These are phyloP conservation scores for Caerostris extrusa DNA, from an alignment of 1,140 invertebrate species.

Conservation along the genomic window DNA sequence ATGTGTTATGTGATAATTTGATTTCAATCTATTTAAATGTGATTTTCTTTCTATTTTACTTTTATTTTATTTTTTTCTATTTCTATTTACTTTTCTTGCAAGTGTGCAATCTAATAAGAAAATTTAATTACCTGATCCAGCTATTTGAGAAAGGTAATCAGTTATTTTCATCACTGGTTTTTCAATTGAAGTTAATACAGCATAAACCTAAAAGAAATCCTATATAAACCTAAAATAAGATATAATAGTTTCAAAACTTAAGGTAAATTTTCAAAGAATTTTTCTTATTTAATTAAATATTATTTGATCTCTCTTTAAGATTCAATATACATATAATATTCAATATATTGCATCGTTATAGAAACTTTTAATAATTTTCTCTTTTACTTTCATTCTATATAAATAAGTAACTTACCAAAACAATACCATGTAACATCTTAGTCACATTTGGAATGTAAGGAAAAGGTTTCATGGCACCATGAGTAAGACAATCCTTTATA, in stretches of 20 bases:
- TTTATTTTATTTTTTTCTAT: no score
- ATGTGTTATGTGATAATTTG: no score
- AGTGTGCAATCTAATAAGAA: not conserved
- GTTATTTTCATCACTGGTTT: conserved; percentile 27
- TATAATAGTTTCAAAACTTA: not conserved
- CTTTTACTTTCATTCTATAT: not conserved
- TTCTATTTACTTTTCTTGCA: not conserved
- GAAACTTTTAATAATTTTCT: not conserved
- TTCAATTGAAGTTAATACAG: conserved; percentile 32
- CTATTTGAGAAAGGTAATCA: conserved; percentile 37
- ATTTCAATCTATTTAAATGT: no score
- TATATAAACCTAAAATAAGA: not conserved
- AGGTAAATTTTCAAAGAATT: not conserved
- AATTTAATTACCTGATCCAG: conserved; percentile 12
- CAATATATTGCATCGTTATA: not conserved
- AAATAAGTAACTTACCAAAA: conserved; percentile 79
- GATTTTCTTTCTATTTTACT: no score
- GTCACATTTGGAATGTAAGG: conserved; percentile 86
- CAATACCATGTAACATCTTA: conserved; percentile 81
- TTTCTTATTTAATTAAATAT: not conserved
- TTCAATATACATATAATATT: not conserved
- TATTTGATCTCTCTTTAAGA: not conserved
- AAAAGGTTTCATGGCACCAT: conserved; percentile 84
- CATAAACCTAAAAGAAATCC: conserved; percentile 40
- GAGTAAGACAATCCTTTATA: conserved; percentile 86